Evolutionary conservation across 2,797 vertebrate species (phyloP).

Genomic region (Pempheris klunzingeri): DNA sequence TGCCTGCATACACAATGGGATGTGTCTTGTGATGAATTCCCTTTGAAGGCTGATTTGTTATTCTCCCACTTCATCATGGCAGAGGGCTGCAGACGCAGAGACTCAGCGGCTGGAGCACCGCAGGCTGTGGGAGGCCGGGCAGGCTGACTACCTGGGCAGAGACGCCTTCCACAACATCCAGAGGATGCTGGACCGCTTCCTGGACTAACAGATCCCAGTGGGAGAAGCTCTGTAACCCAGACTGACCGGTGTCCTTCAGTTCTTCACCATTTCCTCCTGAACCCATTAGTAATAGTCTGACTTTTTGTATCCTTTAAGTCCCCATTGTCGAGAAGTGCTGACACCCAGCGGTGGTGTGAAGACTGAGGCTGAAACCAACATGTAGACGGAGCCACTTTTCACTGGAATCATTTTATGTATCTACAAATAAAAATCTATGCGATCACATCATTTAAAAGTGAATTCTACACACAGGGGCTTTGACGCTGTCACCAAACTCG

Average conservation of each 20-base stretch:
- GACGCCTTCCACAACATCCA: conserved; percentile 86
- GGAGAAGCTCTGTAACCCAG: neutral
- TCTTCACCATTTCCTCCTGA: neutral
- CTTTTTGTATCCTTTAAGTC: neutral
- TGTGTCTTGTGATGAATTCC: neutral
- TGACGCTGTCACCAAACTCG: too few relatives aligned
- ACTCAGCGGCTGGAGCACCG: conserved; percentile 76
- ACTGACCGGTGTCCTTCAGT: neutral
- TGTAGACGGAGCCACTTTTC: neutral
- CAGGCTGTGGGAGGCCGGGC: conserved; percentile 84
- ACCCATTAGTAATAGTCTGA: neutral
- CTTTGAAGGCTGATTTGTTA: conserved; percentile 12
- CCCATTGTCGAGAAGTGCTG: neutral
- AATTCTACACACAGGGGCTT: too few relatives aligned
- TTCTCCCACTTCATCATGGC: neutral
- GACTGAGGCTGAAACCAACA: neutral
- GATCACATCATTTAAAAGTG: neutral
- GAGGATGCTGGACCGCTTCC: conserved; percentile 85
- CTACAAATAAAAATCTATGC: neutral
- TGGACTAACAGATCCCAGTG: conserved; percentile 68
- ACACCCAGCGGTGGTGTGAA: neutral
- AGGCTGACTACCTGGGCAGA: conserved; percentile 86
- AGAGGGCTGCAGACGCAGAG: conserved; percentile 62
- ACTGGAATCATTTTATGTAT: neutral
- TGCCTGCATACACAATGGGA: conserved; percentile 2